Evolutionary conservation across 2,113 vertebrate species (phyloP), one percentile per base, ranked within the genome.

Genomic region (Lepisosteus osseus): DNA sequence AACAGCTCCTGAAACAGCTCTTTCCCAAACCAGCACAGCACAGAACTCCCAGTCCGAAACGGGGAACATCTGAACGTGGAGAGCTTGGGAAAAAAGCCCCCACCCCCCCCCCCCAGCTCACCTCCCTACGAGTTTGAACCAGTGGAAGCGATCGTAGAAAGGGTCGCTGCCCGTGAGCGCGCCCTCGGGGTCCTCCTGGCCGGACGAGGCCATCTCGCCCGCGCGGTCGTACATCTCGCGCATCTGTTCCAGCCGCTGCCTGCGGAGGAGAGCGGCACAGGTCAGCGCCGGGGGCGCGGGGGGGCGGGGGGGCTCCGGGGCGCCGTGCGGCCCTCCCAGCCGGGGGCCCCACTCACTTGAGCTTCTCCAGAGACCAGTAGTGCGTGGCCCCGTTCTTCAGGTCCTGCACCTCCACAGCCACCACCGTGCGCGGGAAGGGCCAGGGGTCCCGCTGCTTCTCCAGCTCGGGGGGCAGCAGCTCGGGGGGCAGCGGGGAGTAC

Each of bases 121-220:
- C 97, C 97, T 99, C 64, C 97, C 97, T 4, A 99, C 96, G 0
- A 99, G 90, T 81, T 98, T 98, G 88, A 99, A 99, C 97, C 97
- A 99, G 73, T 99, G 96, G 83, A 99, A 99, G 5, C 97, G 95
- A 78, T 99, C 97, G 0, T 99, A 99, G 81, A 99, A 99, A 0
- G 97, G 97, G 78, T 99, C 97, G 0, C 90, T 98, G 85, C 97
- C 97, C 0, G 94, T 98, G 87, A 98, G 77, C 0, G 88, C 12
- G 56, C 90, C 77, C 43, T 99, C 97, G 0, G 78, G 78, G 0
- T 97, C 96, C 0, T 98, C 97, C 71, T 93, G 94, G 4, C 85
- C 54, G 0, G 71, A 68, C 0, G 97, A 97, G 3, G 93, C 89
- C 93, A 98, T 94, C 69, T 99, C 97, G 45, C 97, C 97, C 0